A percentile compares a stretch with the other conserved stretches of the same genome.
Evolutionary conservation across 2,888 invertebrate genomes (phyloP).

Genomic region (Byasa hedistus): DNA sequence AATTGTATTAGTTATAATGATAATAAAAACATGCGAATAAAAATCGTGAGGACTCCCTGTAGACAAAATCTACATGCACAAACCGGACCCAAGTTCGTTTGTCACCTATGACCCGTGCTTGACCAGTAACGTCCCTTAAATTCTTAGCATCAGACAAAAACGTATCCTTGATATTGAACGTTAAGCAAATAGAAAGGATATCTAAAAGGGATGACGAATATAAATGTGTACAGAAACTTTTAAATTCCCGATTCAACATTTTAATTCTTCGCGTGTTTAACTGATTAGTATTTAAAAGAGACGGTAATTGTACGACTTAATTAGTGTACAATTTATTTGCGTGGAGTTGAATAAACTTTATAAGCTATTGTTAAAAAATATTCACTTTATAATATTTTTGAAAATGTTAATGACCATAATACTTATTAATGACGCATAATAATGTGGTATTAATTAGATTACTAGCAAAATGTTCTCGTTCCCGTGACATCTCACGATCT

Average conservation of each 20-base stretch:
- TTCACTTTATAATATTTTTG: not conserved
- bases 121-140: conserved; percentile 51
- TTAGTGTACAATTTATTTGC: conserved; percentile 20
- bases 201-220: conserved; percentile 1
- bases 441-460: too few relatives aligned
- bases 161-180: conserved; percentile 41
- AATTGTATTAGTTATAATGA: not conserved
- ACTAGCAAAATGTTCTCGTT: too few relatives aligned
- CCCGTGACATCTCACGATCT: too few relatives aligned
- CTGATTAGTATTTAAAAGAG: conserved; percentile 2
- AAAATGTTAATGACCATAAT: not conserved
- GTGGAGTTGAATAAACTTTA: conserved; percentile 27
- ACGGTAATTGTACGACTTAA: conserved; percentile 32
- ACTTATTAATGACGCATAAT: too few relatives aligned
- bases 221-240: not conserved
- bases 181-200: conserved; percentile 15
- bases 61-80: conserved; percentile 31
- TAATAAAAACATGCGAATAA: conserved; percentile 14
- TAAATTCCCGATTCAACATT: not conserved
- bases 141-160: conserved; percentile 7
- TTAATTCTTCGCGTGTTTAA: conserved; percentile 7
- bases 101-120: conserved; percentile 76
- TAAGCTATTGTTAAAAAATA: conserved; percentile 14
- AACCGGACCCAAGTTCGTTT: conserved; percentile 70
- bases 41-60: conserved; percentile 1